Evolutionary conservation across 2,888 invertebrate genomes (phyloP), one percentile per base, ranked within the genome.

Genomic region (Pristionchus arcanus): DNA sequence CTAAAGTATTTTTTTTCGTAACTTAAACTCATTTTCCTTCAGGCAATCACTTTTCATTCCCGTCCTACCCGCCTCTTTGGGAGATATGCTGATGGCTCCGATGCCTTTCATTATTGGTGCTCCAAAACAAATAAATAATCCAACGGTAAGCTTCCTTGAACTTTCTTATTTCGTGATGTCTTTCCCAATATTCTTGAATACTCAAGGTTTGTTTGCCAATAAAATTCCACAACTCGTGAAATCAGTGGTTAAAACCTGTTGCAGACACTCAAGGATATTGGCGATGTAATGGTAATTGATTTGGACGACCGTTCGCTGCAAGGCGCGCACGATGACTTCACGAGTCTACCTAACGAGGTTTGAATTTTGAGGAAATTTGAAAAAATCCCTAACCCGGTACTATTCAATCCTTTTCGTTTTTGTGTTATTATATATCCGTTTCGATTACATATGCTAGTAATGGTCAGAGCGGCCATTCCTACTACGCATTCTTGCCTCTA

Each of bases 31-130:
- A 31, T 13, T 0, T 5, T 19, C 37, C 25, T 77, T 2, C 90
- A 93, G 93, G 93, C 93, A 93, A 85, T 92, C 90, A 2, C 90
- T 93, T 1, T 93, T 92, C 87, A 92, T 93, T 42, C 92, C 92
- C 1, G 91, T 93, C 63, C 91, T 93, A 16, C 92, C 93, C 9
- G 89, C 90, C 7, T 81, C 89, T 1, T 87, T 93, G 13, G 34
- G 90, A n/a, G 92, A 93, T 28, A 92, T 93, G 92, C 68, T 91
- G 92, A 96, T 96, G 94, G 99, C 99, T 25, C 99, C 99, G 0
- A 99, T 99, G 98, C 99, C 99, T 84, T 99, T 97, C 96, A 96
- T 99, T 84, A 98, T 99, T 95, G 99, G 99, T 91, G 98, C 98
- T 91, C 98, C 98, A 92, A 96, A 97, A 92, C 96, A 97, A 94